phyloP scores from a whole-genome alignment of 64 coral and sea anemone species.

The Hydrozoanthus tunicans region DNA sequence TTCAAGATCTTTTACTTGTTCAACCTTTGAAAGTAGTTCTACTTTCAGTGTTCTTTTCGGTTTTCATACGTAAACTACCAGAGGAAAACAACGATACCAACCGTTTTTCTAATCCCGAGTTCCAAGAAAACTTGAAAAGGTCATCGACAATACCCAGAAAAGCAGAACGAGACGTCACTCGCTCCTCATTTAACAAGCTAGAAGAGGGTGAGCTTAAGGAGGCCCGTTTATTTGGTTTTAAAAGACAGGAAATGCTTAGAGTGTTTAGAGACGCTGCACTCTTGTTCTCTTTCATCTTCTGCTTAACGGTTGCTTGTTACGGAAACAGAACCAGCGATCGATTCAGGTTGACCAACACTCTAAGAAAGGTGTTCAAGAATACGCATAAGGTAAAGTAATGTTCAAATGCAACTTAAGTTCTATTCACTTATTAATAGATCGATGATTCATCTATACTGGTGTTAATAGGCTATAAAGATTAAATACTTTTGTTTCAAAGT shows the following conservation, averaged over 20 bases:
- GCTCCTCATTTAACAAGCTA: background rate
- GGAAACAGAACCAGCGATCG: slow-evolving; percentile 21
- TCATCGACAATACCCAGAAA: background rate
- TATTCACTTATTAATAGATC: background rate
- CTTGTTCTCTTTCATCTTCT: background rate
- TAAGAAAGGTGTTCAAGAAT: slow-evolving; percentile 7
- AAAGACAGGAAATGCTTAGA: background rate
- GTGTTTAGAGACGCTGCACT: slow-evolving; percentile 2
- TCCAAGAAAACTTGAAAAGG: background rate
- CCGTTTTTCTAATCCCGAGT: background rate
- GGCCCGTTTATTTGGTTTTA: slow-evolving; percentile 10
- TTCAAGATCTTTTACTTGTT: slow-evolving; percentile 25
- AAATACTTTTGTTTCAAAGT: too few relatives aligned
- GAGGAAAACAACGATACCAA: background rate
- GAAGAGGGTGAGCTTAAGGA: background rate
- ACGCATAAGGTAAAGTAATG: background rate
- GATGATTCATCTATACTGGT: too few relatives aligned
- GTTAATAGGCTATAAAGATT: too few relatives aligned
- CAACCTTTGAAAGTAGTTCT: slow-evolving; percentile 43
- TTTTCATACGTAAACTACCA: slow-evolving; percentile 28
- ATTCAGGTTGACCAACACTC: background rate
- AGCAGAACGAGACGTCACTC: background rate
- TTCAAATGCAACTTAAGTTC: background rate
- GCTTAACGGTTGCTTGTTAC: slow-evolving; percentile 16
- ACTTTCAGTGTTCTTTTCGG: slow-evolving; percentile 24